Base-by-base conservation (phyloP, 2,888 invertebrate genomes). In the Meteorus colon region DNA sequence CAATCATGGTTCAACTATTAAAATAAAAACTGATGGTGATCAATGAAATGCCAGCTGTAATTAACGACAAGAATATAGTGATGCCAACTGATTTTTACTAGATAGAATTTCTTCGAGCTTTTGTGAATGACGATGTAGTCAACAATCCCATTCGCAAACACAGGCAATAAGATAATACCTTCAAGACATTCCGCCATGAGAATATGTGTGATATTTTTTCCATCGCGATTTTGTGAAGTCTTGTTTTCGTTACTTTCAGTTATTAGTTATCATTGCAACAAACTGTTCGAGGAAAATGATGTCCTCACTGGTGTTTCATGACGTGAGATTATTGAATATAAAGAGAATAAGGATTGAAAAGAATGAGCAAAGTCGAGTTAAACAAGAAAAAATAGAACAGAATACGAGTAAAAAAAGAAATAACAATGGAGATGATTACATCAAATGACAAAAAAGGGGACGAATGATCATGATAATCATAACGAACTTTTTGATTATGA, bases 401-500 rank as follows among this genome's bases (percentile, higher is more conserved):
- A 16, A 24, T 16, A 63, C n/a, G 19, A 24, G 19, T 62, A 34
- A 65, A 65, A 65, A 48, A 6, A 19, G n/a, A 8, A 62, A 65
- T 62, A 55, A 51, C 19, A 48, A 67, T 62, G 41, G 55, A 65
- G 29, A 37, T 70, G 62, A 67, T 65, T 59, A 31, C 65, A 69
- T 70, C 59, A 29, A 27, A 31, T 48, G 51, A 78, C 16, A 24
- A 19, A 62, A 19, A 37, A 65, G 12, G 12, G 14, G 12, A 31
- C 2, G 6, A 31, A 29, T n/a, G 37, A 41, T 65, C 10, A 37
- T 37, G 55, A 71, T 68, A 73, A 71, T 60, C 66, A 71, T 51
- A 55, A 81, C 79, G 81, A 83, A 81, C 83, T 84, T 84, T 83
- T 83, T 78, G 34, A 34, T 34, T 34, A 34, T 34, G 34, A 2